Percentiles rank a stretch among this genome's conserved stretches.
Evolutionary conservation across 2,113 vertebrate genomes (phyloP).

Genomic region (Chloebia gouldiae): DNA sequence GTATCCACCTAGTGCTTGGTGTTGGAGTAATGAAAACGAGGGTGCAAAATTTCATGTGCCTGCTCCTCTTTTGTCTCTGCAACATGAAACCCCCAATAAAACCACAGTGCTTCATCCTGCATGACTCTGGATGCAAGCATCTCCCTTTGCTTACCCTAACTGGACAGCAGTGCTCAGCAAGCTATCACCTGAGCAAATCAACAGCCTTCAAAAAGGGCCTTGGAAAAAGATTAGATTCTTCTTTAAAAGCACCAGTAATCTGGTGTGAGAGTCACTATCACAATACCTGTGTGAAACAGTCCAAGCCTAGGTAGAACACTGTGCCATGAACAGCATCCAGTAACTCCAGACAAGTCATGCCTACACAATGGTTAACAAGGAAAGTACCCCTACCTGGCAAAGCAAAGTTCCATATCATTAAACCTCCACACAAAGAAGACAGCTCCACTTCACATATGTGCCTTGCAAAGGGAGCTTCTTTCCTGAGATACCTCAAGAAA

Average conservation of each 20-base stretch:
- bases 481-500: neutral
- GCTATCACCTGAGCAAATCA: neutral
- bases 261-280: neutral
- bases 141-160: neutral
- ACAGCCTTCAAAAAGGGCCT: neutral
- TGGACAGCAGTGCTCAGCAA: neutral
- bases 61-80: neutral
- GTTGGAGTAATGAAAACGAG: neutral
- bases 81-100: neutral
- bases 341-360: neutral
- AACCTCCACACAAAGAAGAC: neutral
- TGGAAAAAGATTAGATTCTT: neutral
- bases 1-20: neutral
- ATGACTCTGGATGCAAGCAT: neutral
- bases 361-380: neutral
- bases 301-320: neutral
- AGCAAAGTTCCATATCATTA: neutral
- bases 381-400: neutral
- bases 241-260: neutral
- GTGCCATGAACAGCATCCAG: neutral
- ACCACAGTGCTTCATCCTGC: neutral
- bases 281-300: neutral
- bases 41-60: neutral
- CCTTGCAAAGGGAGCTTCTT: neutral
- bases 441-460: neutral